Evolutionary conservation across 2,888 invertebrate genomes (phyloP).

Genomic region (Clivina fossor): DNA sequence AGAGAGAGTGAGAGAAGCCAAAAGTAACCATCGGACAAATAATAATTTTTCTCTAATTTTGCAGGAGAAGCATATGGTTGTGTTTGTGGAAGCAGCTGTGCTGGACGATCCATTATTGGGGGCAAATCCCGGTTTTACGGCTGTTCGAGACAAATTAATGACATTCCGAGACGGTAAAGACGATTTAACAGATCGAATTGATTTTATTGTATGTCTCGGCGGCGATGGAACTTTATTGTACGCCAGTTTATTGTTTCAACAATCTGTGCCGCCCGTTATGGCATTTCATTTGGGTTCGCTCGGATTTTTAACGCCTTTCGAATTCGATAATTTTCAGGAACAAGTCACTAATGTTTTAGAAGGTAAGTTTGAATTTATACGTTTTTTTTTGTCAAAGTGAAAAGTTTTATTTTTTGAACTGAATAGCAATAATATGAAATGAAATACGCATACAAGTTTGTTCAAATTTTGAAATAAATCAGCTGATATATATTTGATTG

Average conservation of each 20-base stretch:
- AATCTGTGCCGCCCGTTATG: conserved; percentile 97
- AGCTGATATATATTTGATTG: conserved; percentile 4
- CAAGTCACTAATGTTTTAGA: conserved; percentile 92
- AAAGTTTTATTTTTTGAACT: not conserved
- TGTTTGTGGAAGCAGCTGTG: conserved; percentile 90
- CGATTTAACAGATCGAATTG: conserved; percentile 93
- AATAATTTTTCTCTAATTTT: too few relatives aligned
- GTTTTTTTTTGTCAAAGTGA: not conserved
- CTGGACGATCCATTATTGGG: conserved; percentile 79
- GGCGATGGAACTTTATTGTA: conserved; percentile 97
- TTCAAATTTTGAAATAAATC: not conserved
- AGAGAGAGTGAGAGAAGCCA: too few relatives aligned
- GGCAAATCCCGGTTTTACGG: conserved; percentile 72
- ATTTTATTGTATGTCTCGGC: conserved; percentile 94
- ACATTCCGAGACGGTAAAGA: conserved; percentile 88
- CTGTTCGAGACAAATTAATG: conserved; percentile 81
- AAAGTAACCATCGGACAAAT: too few relatives aligned
- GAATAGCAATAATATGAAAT: too few relatives aligned
- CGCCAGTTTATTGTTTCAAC: conserved; percentile 92
- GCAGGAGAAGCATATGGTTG: conserved; percentile 93
- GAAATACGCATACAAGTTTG: not conserved
- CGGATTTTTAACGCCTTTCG: conserved; percentile 94
- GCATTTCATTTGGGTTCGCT: conserved; percentile 96
- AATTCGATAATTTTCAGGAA: conserved; percentile 90
- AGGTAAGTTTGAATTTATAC: conserved; percentile 59